phyloP scores from a whole-genome alignment of 2,888 invertebrate genomes.

The Panopea generosa region DNA sequence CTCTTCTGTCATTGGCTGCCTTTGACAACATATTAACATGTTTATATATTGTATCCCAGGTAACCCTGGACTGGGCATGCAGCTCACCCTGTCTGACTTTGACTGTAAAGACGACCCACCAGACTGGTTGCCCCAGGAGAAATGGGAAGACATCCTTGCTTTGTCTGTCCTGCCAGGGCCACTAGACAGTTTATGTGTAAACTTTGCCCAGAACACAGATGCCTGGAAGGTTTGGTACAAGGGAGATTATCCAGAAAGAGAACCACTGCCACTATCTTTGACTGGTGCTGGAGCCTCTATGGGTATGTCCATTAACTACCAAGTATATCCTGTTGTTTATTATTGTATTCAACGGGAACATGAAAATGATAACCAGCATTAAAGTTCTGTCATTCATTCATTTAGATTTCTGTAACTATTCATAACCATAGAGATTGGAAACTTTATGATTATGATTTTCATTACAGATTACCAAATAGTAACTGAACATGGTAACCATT shows the following conservation, averaged over 20 bases:
- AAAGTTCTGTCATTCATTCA: too few relatives aligned
- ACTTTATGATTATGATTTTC: too few relatives aligned
- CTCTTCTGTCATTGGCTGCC: too few relatives aligned
- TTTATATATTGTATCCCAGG: conserved; percentile 75
- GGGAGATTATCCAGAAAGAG: conserved; percentile 75
- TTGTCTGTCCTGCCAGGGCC: conserved; percentile 84
- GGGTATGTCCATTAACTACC: conserved; percentile 48
- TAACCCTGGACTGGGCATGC: conserved; percentile 83
- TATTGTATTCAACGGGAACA: too few relatives aligned
- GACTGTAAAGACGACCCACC: conserved; percentile 80
- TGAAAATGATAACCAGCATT: too few relatives aligned
- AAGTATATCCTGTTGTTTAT: too few relatives aligned
- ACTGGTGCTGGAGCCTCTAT: conserved; percentile 58
- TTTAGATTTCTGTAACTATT: too few relatives aligned
- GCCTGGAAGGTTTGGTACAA: conserved; percentile 83
- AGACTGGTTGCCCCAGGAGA: conserved; percentile 81
- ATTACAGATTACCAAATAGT: too few relatives aligned
- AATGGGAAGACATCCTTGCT: conserved; percentile 84
- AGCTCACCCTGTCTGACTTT: conserved; percentile 82
- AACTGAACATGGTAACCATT: too few relatives aligned
- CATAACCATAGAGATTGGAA: too few relatives aligned
- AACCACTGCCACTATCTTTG: conserved; percentile 72
- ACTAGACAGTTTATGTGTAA: conserved; percentile 82
- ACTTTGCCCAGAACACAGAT: conserved; percentile 78
- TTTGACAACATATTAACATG: too few relatives aligned